These are phyloP conservation scores for Xyrichtys novacula DNA, from an alignment of 2,797 vertebrate species.

Conservation along the genomic window DNA sequence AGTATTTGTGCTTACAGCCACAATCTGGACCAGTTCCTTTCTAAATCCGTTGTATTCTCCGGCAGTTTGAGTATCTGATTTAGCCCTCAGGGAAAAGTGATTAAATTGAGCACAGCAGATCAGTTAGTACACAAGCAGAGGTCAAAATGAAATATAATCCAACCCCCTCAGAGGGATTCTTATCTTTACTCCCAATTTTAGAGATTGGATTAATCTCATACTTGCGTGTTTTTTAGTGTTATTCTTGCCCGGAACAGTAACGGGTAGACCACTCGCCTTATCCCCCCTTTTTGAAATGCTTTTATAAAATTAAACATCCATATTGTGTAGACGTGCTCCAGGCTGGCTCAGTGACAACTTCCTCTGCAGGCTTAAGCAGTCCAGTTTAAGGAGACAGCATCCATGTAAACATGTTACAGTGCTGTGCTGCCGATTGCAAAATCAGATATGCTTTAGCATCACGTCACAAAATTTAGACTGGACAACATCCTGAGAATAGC, in stretches of 20 bases:
- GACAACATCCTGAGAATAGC: not conserved
- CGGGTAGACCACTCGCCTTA: not conserved
- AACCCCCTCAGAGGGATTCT: slow-evolving; percentile 22
- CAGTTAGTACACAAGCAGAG: slow-evolving; percentile 44
- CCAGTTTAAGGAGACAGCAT: not conserved
- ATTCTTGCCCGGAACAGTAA: not conserved
- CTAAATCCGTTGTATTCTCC: slow-evolving; percentile 35
- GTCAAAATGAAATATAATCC: slow-evolving; percentile 40
- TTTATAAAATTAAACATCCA: not conserved
- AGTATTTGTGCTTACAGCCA: slow-evolving; percentile 25
- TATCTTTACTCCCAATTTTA: slow-evolving; percentile 30
- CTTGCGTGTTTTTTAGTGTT: slow-evolving; percentile 2
- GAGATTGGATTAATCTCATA: slow-evolving; percentile 23
- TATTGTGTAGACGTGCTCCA: not conserved
- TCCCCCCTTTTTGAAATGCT: not conserved
- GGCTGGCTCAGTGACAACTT: not conserved
- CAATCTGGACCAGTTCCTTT: slow-evolving; percentile 13
- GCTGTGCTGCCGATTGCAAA: not conserved
- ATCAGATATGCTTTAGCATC: not conserved
- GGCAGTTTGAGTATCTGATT: slow-evolving; percentile 30
- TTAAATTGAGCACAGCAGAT: slow-evolving; percentile 38
- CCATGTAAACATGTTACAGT: not conserved
- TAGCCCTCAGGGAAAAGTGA: slow-evolving; percentile 43
- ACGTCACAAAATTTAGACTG: not conserved
- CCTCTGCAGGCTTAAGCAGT: not conserved